Evolutionary conservation across 2,113 vertebrate species (phyloP).

Genomic region (Maccullochella peelii): DNA sequence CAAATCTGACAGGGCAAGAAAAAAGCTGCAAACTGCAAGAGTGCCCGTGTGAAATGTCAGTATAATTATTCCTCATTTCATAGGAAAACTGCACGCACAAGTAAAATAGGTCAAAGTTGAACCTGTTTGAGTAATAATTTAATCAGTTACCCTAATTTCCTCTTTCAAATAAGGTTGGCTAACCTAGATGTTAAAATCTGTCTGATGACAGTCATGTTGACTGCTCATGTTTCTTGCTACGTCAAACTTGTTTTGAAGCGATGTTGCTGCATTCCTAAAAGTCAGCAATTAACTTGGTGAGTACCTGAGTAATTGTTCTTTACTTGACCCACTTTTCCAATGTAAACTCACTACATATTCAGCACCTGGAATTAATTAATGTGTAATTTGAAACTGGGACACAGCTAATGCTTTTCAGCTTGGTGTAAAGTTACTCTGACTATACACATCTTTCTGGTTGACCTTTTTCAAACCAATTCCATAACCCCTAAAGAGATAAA

Average conservation of each 20-base stretch:
- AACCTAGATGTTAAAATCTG: background rate
- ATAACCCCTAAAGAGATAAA: constrained; percentile 21
- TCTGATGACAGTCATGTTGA: background rate
- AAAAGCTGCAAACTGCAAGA: background rate
- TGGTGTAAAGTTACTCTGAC: constrained; percentile 17
- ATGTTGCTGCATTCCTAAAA: background rate
- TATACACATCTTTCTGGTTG: constrained; percentile 17
- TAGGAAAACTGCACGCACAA: no score
- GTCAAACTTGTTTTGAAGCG: background rate
- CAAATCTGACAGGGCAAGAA: background rate
- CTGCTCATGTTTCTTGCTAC: background rate
- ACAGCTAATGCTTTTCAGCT: constrained; percentile 18
- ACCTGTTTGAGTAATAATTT: background rate
- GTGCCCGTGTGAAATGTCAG: no score
- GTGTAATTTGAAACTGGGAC: constrained; percentile 22
- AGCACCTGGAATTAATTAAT: background rate
- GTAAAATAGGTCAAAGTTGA: background rate
- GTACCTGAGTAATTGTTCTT: background rate
- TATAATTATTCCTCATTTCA: no score
- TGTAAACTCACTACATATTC: no score
- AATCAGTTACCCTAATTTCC: background rate
- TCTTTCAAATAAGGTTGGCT: background rate
- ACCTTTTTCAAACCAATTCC: constrained; percentile 33
- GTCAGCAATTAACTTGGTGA: background rate
- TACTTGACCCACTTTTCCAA: background rate